phyloP scores from a whole-genome alignment of 2,113 vertebrate species.

The Toxotes chatareus region DNA sequence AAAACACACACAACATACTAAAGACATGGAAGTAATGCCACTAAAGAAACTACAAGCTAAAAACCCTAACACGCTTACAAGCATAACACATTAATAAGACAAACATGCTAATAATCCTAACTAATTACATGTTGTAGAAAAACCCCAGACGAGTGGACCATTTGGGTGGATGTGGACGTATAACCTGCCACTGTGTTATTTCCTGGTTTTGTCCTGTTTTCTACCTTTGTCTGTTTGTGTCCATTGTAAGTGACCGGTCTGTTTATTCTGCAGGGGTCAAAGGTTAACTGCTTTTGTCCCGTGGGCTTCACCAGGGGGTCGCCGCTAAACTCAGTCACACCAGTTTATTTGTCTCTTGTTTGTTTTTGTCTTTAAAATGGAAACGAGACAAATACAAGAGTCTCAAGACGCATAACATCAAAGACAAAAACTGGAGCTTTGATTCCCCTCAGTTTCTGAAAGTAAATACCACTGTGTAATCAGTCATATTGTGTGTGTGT shows the following conservation, averaged over 20 bases:
- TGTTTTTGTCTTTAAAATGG: not conserved
- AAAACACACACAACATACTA: no score
- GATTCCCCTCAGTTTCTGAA: no score
- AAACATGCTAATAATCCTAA: no score
- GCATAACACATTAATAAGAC: no score
- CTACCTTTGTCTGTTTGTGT: conserved; percentile 5
- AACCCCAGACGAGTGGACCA: no score
- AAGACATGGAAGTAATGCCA: no score
- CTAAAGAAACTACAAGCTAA: no score
- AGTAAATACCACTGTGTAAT: no score
- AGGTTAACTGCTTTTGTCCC: conserved; percentile 32
- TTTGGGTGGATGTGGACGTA: conserved; percentile 33
- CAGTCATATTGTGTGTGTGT: not conserved
- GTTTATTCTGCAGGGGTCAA: conserved; percentile 4
- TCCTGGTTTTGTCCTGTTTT: conserved; percentile 69
- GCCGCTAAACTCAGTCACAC: not conserved
- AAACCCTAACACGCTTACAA: no score
- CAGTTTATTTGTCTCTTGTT: not conserved
- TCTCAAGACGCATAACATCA: no score
- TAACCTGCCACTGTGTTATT: conserved; percentile 51
- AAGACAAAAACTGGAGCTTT: no score
- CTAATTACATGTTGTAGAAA: not conserved
- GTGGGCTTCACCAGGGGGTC: conserved; percentile 21
- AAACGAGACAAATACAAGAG: no score
- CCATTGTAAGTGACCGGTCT: conserved; percentile 39